Conservation (phyloP, 64 coral and sea anemone species). For the Dendrophyllia cribrosa region DNA sequence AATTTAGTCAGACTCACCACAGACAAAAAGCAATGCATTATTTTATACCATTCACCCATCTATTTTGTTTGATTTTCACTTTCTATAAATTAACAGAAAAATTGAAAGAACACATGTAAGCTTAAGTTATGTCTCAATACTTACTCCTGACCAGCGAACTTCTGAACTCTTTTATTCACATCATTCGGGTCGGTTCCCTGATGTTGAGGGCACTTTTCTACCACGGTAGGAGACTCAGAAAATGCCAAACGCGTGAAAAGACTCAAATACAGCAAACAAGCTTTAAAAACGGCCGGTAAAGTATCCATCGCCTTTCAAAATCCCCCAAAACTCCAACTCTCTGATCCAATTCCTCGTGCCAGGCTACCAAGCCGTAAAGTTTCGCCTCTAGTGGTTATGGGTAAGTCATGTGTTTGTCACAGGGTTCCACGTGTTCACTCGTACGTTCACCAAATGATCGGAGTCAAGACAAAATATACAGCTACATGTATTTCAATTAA, state of each 20-base stretch:
- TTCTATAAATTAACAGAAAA: neutral
- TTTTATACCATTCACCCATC: no score
- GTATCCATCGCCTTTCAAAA: neutral
- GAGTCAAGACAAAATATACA: no score
- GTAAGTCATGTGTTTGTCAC: slow-evolving; percentile 48
- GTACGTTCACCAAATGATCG: no score
- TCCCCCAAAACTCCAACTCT: neutral
- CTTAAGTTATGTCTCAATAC: neutral
- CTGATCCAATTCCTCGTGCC: neutral
- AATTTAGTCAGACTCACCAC: no score
- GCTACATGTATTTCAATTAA: no score
- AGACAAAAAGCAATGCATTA: no score
- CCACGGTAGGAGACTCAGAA: neutral
- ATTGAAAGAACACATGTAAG: neutral
- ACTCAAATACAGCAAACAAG: neutral
- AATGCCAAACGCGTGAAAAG: neutral
- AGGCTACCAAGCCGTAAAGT: neutral
- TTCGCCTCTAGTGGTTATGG: slow-evolving; percentile 31
- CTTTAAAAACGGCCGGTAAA: neutral
- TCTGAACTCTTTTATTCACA: slow-evolving; percentile 3
- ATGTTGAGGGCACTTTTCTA: neutral
- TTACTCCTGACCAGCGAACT: slow-evolving; percentile 1
- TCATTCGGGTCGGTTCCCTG: slow-evolving; percentile 5
- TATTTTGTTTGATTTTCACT: neutral
- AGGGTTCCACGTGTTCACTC: neutral